Base-by-base conservation (phyloP, 2,113 vertebrate genomes). In the Oncorhynchus kisutch region DNA sequence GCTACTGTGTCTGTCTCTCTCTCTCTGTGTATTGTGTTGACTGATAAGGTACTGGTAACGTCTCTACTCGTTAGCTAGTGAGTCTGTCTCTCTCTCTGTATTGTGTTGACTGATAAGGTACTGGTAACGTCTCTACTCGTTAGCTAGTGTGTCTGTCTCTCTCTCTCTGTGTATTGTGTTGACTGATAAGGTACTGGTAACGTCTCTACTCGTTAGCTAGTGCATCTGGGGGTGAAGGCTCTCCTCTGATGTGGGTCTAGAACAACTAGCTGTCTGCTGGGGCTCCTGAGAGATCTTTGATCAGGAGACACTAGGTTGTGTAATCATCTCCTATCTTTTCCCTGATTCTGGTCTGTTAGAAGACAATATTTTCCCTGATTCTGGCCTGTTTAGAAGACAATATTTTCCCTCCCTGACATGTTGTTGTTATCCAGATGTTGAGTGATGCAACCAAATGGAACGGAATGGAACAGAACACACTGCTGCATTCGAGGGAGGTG, bases 401-500 rank as follows among this genome's bases (percentile, higher is more conserved):
- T 31, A 31, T 31, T 31, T 1, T 31, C 5, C 31, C 31, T 34
- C 1, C 5, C 31, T 34, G 27, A 57, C 59, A 20, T 22, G n/a
- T 62, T 68, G 12, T 67, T 25, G 29, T 39, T 18, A 54, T 16
- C 31, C 67, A 68, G 67, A 68, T 31, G 29, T 34, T 68, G 67
- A 68, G 27, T n/a, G 65, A 20, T 25, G 31, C 14, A 66, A 51
- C 69, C 73, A 39, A 39, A 39, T 2, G 34, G 6, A 2, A 39
- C 1, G 34, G 7, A 39, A 39, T 45, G 8, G 78, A 54, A 57
- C 73, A 73, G 75, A 68, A 72, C 81, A 3, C 27, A 75, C 84
- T 82, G 84, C 87, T 86, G 84, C 60, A 49, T 74, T 49, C 39
- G 11, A 79, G 5, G n/a, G 66, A 20, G 22, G 1, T 64, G 64